Base-by-base conservation (phyloP, 2,888 invertebrate species). In the Anoncus sp. region DNA sequence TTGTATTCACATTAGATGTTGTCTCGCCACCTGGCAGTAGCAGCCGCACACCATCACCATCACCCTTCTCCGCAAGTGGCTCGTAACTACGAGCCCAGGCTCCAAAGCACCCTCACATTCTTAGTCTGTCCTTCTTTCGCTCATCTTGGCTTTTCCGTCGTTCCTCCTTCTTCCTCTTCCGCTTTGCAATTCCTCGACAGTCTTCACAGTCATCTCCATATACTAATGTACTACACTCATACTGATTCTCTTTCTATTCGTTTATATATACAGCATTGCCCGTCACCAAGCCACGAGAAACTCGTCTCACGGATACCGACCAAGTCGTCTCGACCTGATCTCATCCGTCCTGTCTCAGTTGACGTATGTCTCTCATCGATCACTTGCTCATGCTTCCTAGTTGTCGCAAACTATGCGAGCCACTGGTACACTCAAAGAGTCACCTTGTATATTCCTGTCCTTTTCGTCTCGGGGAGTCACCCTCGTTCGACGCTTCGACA, bases 351-450 rank as follows among this genome's bases (percentile, higher is more conserved):
- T 67, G 80, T 82, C 80, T 53, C 79, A 82, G 22, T 85, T 87
- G 87, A 87, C 86, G 86, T 86, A 87, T 87, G 88, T 86, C 86
- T 45, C 86, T 82, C 87, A 87, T 87, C 88, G 87, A 87, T 87
- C 88, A 88, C 88, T 80, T 80, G 77, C 60, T 53, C 67, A 49
- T 65, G 47, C 62, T 75, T 24, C 51, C 65, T 71, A 51, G 71
- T 70, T 49, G 45, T 55, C 43, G 45, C n/a, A 35, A 20, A 38
- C 20, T 45, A 31, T 20, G 22, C 43, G 20, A 22, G 31, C 57
- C 51, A 31, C 53, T 18, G 43, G 10, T 22, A 62, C 31, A 45
- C 53, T 27, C 31, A 43, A 65, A 49, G 43, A 63, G 62, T 43
- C 38, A 67, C 53, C 38, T 43, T 6, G 49, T 35, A 12, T 16